phyloP scores from a whole-genome alignment of 2,888 invertebrate genomes.

The Sycophila texana region DNA sequence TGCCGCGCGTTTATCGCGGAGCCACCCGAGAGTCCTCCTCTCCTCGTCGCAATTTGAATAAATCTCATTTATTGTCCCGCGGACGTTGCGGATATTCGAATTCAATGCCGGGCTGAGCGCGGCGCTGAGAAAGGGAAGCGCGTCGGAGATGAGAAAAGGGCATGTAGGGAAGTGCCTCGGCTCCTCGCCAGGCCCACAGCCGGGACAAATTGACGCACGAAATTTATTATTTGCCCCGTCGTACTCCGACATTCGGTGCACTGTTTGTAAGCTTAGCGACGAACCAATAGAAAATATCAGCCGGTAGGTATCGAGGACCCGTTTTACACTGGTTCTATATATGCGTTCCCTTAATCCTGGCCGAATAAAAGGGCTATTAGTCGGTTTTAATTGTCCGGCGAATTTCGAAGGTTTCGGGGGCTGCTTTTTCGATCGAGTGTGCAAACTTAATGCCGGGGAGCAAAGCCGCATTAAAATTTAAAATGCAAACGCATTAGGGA shows the following conservation, averaged over 20 bases:
- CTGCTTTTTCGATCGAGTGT: no score
- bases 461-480: no score
- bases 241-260: no score
- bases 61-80: constrained; percentile 56
- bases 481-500: no score
- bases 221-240: no score
- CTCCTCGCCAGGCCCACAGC: not conserved
- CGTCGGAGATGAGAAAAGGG: constrained; percentile 51
- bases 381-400: no score
- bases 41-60: constrained; percentile 53
- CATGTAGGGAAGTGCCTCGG: not conserved
- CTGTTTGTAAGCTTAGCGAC: no score
- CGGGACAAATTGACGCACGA: constrained; percentile 46
- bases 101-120: constrained; percentile 31
- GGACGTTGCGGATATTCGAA: constrained; percentile 46
- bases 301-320: no score
- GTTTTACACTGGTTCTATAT: no score
- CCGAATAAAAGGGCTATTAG: no score
- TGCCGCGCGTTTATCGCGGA: constrained; percentile 31
- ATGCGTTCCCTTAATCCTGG: no score
- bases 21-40: constrained; percentile 14
- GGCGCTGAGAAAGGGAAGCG: not conserved
- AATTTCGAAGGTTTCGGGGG: not conserved
- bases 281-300: no score
- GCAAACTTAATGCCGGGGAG: not conserved